Conservation (phyloP, 2,113 vertebrate genomes). For the Caretta caretta region DNA sequence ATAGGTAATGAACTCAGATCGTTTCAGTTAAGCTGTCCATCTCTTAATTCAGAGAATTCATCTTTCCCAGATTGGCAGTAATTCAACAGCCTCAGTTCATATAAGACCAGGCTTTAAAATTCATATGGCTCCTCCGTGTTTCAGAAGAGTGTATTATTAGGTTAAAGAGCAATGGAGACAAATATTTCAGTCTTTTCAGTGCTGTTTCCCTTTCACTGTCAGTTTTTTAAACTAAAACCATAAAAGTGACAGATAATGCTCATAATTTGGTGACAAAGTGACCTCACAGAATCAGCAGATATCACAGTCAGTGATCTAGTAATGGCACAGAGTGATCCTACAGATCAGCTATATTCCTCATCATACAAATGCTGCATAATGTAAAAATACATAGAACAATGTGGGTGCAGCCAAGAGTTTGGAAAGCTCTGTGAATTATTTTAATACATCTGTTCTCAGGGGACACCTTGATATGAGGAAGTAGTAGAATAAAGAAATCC, state of each 20-base stretch:
- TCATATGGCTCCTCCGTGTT: conserved; percentile 40
- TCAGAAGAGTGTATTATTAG: conserved; percentile 55
- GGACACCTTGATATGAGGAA: background rate
- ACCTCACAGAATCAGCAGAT: conserved; percentile 23
- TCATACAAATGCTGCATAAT: conserved; percentile 49
- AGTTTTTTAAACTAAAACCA: conserved; percentile 47
- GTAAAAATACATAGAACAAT: background rate
- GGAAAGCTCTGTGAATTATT: background rate
- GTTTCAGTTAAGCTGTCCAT: conserved; percentile 53
- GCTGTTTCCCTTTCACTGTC: conserved; percentile 7
- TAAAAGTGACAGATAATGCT: conserved; percentile 47
- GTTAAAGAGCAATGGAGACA: conserved; percentile 48
- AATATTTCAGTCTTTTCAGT: conserved; percentile 40
- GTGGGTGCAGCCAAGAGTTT: background rate
- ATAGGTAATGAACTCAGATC: conserved; percentile 58
- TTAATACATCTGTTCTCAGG: conserved; percentile 2
- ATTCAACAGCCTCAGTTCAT: conserved; percentile 59
- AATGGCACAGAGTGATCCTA: conserved; percentile 32
- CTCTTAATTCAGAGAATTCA: conserved; percentile 71
- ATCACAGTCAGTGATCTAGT: conserved; percentile 18
- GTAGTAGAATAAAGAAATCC: background rate
- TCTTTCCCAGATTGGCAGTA: conserved; percentile 67
- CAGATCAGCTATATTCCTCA: conserved; percentile 31
- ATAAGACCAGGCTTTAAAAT: conserved; percentile 11
- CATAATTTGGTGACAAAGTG: conserved; percentile 41